phyloP scores from a whole-genome alignment of 1,140 invertebrate species.

The Frieseomelitta varia region DNA sequence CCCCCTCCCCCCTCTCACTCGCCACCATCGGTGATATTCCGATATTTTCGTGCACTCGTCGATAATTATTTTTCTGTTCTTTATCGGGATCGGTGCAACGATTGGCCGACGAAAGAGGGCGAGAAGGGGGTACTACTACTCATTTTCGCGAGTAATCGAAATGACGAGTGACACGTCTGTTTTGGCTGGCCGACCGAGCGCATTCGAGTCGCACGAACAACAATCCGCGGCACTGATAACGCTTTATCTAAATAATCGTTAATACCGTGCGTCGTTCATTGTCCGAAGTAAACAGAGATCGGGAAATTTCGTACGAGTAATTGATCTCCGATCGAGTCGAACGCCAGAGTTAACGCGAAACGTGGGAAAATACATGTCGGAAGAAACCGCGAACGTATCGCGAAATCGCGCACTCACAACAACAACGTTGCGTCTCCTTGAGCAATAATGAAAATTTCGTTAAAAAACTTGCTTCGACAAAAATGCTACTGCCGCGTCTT shows the following conservation, averaged over 20 bases:
- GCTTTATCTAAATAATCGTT: conserved; percentile 28
- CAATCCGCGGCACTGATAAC: conserved; percentile 2
- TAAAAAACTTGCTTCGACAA: too few species aligned
- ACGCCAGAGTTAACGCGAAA: not conserved
- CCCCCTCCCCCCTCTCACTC: too few species aligned
- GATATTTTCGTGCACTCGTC: not conserved
- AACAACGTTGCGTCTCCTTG: too few species aligned
- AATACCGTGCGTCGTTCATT: conserved; percentile 9
- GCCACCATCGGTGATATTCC: not conserved
- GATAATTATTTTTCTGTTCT: not conserved
- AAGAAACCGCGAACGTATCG: too few species aligned
- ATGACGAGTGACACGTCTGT: not conserved
- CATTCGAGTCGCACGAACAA: not conserved
- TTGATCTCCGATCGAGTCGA: not conserved
- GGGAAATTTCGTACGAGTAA: not conserved
- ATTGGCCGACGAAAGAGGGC: not conserved
- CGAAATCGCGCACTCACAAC: too few species aligned
- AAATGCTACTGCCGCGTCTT: not conserved
- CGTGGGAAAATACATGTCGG: too few species aligned
- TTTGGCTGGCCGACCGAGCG: not conserved
- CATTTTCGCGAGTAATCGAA: not conserved
- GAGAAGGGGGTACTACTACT: not conserved
- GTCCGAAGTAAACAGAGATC: not conserved
- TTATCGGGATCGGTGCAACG: too few species aligned
- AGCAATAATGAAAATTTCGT: too few species aligned